Base-by-base conservation (phyloP, 2,797 vertebrate species). In the Enteromius radiatus region DNA sequence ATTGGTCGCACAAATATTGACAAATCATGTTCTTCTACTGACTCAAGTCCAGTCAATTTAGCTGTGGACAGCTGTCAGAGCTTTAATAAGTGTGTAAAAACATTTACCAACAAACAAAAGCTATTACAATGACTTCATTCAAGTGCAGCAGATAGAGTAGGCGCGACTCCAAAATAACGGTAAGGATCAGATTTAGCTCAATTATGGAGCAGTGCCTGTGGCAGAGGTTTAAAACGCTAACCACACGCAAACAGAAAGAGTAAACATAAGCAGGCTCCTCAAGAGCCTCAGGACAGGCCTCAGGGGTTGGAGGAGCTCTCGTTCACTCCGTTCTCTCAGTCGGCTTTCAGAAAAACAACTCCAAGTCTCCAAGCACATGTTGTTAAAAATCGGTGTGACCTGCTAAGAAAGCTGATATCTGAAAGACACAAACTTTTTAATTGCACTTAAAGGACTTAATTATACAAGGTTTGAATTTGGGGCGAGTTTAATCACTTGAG, bases 181-280 rank as follows among this genome's bases (percentile, higher is more conserved):
- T 9, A 45, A 43, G 47, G 61, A 75, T 45, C 56, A 21, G 49
- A 80, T 80, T 84, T 74, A 80, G 59, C 70, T 23, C 41, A 79
- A 74, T 79, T 74, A 84, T 75, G 83, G 77, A 74, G 69, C 52
- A 70, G n/a, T 61, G 74, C 77, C 69, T 80, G 70, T 80, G 71
- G 83, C 33, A 5, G 56, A 41, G 26, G 77, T 79, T 80, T 84
- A 73, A 78, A 77, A 52, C 19, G 31, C 76, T 54, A 78, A 78
- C 76, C 83, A 74, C 61, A 84, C 11, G 12, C 76, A 80, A 84
- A 79, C 77, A 75, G 81, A 69, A 19, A 69, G 73, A 36, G 28
- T 77, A 77, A 38, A 83, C 81, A 76, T 45, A 76, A 77, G 81
- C 74, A 67, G 45, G 26, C 71, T 82, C 61, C 45, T 67, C 41